Evolutionary conservation across 2,888 invertebrate genomes (phyloP).

Genomic region (Synanthedon vespiformis): DNA sequence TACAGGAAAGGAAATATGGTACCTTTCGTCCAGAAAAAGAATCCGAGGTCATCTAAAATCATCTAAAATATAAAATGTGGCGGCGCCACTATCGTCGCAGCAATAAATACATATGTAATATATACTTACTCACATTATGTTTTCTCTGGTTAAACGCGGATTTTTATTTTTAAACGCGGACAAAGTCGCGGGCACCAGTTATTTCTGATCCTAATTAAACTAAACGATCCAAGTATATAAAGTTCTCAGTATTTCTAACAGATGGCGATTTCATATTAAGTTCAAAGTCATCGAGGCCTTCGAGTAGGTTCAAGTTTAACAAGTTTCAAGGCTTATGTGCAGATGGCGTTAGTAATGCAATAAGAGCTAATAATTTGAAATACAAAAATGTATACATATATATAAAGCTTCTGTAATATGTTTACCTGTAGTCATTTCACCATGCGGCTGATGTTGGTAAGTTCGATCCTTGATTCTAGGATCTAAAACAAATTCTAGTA

Average conservation of each 20-base stretch:
- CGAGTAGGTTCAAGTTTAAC: constrained; percentile 4
- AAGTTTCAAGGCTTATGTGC: constrained; percentile 14
- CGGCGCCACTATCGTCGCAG: no score
- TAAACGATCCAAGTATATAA: not conserved
- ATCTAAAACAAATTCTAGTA: constrained; percentile 81
- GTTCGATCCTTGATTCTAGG: constrained; percentile 66
- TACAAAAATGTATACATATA: not conserved
- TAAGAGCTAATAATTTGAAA: not conserved
- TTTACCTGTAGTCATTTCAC: constrained; percentile 74
- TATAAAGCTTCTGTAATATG: not conserved
- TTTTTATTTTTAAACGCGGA: no score
- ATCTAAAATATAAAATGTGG: no score
- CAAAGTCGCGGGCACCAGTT: no score
- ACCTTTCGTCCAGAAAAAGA: no score
- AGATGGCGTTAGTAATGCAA: constrained; percentile 32
- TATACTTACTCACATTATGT: no score
- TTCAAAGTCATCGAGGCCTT: constrained; percentile 24
- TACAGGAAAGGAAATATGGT: no score
- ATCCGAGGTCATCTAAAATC: no score
- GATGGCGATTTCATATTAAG: constrained; percentile 31
- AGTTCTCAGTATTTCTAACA: constrained; percentile 13
- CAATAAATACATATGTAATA: no score
- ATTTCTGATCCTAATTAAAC: no score
- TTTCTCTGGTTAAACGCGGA: no score
- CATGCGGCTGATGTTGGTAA: constrained; percentile 58